These are phyloP conservation scores for Uloborus diversus DNA, from an alignment of 1,140 invertebrate genomes.

Conservation along the genomic window DNA sequence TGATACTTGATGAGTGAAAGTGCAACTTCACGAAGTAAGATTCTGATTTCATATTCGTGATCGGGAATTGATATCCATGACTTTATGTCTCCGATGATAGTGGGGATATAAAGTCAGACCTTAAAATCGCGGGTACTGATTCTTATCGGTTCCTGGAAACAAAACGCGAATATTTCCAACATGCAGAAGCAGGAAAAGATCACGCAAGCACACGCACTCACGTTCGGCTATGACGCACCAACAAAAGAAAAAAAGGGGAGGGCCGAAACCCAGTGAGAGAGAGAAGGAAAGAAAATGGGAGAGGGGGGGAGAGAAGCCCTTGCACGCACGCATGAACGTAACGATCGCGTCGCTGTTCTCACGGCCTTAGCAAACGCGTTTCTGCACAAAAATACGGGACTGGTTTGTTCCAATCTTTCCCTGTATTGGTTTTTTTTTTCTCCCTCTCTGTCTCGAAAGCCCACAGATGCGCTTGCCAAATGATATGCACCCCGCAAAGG, in stretches of 20 bases:
- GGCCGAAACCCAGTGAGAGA: neutral
- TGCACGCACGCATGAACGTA: slow-evolving; percentile 39
- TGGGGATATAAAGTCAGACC: neutral
- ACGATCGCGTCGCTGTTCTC: slow-evolving; percentile 25
- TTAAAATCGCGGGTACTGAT: neutral
- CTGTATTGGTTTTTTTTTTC: too few relatives aligned
- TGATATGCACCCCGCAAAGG: slow-evolving; percentile 27
- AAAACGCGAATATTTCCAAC: neutral
- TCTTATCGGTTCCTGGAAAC: neutral
- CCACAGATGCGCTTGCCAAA: neutral
- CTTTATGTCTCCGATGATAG: too few relatives aligned
- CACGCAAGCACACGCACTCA: slow-evolving; percentile 19
- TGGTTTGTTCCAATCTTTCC: neutral
- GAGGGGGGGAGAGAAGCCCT: neutral
- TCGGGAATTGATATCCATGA: too few relatives aligned
- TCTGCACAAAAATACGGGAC: neutral
- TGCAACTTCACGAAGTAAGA: too few relatives aligned
- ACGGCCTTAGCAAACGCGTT: slow-evolving; percentile 19
- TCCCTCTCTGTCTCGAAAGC: too few relatives aligned
- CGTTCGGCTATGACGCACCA: slow-evolving; percentile 7
- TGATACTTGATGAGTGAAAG: too few relatives aligned
- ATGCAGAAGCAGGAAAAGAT: neutral
- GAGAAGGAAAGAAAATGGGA: neutral
- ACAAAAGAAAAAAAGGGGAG: neutral
- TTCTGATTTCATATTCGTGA: too few relatives aligned